Percentiles rank a stretch among this genome's conserved stretches.
Conservation (phyloP, 2,113 vertebrate genomes). For the Calidris pygmaea region DNA sequence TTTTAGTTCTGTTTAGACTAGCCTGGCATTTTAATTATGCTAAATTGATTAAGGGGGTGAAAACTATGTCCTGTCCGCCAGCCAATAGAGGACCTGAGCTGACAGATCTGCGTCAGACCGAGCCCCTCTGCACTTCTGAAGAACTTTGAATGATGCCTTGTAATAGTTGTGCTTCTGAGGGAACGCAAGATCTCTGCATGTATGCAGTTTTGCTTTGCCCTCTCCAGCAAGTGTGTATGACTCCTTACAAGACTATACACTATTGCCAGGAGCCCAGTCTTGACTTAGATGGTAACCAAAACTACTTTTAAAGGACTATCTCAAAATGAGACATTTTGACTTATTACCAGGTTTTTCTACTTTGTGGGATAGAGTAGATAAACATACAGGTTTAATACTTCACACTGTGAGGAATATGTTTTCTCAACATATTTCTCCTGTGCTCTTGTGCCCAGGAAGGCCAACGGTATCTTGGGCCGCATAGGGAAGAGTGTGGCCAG, state of each 20-base stretch:
- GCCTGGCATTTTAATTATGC: background rate
- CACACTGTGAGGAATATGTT: background rate
- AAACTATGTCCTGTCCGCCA: background rate
- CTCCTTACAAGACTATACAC: background rate
- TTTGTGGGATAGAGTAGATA: background rate
- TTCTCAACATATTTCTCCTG: too few relatives aligned
- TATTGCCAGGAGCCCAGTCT: background rate
- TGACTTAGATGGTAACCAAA: background rate
- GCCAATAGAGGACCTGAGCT: background rate
- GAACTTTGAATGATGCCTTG: background rate
- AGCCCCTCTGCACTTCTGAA: background rate
- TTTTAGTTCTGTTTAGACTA: background rate
- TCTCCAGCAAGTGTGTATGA: accelerated
- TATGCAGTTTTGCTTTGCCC: background rate
- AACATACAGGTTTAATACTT: background rate
- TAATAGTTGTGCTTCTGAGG: background rate
- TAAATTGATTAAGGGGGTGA: background rate
- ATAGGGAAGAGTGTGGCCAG: too few relatives aligned
- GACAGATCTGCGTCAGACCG: background rate
- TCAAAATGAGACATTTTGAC: background rate
- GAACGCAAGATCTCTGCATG: background rate
- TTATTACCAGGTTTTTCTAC: background rate
- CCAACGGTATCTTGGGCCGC: too few relatives aligned
- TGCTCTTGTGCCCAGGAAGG: too few relatives aligned
- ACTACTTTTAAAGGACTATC: background rate